Evolutionary conservation across 2,797 vertebrate genomes (phyloP).

Genomic region (Masticophis lateralis): DNA sequence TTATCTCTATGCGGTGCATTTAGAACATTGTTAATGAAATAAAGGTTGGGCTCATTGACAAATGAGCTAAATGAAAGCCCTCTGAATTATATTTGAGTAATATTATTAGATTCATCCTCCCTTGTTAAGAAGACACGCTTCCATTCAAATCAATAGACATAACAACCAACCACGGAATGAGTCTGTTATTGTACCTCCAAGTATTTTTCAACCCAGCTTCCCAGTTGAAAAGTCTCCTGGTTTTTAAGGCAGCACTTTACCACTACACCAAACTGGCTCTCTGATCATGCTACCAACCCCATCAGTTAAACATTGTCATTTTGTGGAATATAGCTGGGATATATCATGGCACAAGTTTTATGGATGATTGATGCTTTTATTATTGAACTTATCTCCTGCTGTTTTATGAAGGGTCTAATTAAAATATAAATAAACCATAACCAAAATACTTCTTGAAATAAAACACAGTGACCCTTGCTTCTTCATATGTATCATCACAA

Average conservation of each 20-base stretch:
- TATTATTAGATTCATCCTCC: background rate
- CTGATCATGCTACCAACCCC: background rate
- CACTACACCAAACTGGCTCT: background rate
- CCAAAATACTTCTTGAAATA: background rate
- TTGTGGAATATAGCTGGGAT: background rate
- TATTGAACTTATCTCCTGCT: background rate
- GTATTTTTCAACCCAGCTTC: background rate
- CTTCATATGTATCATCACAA: background rate
- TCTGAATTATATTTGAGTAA: background rate
- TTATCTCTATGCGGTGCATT: background rate
- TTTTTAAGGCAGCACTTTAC: background rate
- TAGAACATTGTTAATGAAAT: constrained; percentile 17
- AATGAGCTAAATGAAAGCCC: constrained; percentile 7
- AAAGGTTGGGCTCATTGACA: constrained; percentile 1
- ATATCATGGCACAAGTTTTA: background rate
- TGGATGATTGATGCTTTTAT: background rate
- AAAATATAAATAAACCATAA: background rate
- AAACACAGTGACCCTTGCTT: background rate
- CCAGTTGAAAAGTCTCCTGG: background rate
- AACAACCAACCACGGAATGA: background rate
- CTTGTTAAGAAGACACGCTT: background rate
- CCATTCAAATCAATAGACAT: background rate
- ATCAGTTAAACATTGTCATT: background rate
- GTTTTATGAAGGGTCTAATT: background rate
- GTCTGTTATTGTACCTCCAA: background rate